These are phyloP conservation scores for Bombus breviceps DNA, from an alignment of 1,140 invertebrate genomes.

Conservation along the genomic window DNA sequence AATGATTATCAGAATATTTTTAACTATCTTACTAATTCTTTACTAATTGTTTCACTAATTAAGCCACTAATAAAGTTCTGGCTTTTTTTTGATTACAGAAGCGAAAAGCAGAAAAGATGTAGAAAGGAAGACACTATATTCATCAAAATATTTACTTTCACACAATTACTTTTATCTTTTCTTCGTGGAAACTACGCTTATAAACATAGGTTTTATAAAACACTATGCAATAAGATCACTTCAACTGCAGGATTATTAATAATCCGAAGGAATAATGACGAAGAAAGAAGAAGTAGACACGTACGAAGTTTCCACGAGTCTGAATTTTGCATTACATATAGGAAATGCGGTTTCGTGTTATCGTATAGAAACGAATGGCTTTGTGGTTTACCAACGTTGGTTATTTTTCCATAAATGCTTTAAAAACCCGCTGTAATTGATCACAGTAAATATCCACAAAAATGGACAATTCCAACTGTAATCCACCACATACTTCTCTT, in stretches of 20 bases:
- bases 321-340: neutral
- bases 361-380: neutral
- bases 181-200: neutral
- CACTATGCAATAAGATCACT: neutral
- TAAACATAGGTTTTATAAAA: neutral
- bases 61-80: neutral
- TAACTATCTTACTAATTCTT: neutral
- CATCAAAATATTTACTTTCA: neutral
- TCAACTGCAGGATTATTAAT: neutral
- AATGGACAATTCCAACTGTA: neutral
- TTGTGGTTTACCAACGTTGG: neutral
- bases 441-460: neutral
- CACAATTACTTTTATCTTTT: neutral
- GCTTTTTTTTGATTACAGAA: no score
- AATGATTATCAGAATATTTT: neutral
- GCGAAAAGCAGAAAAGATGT: no score
- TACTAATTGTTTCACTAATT: neutral
- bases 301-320: neutral
- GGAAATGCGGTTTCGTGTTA: neutral
- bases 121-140: neutral
- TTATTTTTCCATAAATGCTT: neutral
- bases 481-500: neutral
- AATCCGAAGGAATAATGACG: neutral
- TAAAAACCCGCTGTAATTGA: neutral
- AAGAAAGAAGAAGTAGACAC: neutral